These are phyloP conservation scores for Sclerodermus sp. DNA, from an alignment of 2,888 invertebrate species.

Conservation along the genomic window DNA sequence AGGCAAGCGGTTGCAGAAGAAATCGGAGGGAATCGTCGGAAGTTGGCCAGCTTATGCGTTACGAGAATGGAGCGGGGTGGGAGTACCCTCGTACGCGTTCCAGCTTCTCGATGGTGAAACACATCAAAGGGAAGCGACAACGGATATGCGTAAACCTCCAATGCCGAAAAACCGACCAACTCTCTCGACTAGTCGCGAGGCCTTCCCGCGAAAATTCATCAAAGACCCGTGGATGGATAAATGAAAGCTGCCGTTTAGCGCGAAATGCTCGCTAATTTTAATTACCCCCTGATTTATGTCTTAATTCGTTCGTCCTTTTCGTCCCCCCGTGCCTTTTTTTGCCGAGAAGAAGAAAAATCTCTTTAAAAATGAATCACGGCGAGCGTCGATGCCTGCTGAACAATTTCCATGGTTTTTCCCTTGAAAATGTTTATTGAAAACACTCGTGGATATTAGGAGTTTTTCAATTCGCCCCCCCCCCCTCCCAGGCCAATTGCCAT, in stretches of 20 bases:
- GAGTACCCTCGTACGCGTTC: not conserved
- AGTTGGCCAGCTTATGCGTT: too few relatives aligned
- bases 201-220: slow-evolving; percentile 50
- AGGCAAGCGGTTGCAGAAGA: slow-evolving; percentile 14
- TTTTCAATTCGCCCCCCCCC: too few relatives aligned
- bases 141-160: slow-evolving; percentile 54
- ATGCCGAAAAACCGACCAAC: slow-evolving; percentile 34
- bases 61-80: slow-evolving; percentile 10
- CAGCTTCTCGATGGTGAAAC: slow-evolving; percentile 29
- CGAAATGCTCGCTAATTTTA: slow-evolving; percentile 55
- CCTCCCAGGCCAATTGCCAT: too few relatives aligned
- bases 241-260: slow-evolving; percentile 55
- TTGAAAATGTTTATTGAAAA: too few relatives aligned
- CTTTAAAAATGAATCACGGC: too few relatives aligned
- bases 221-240: slow-evolving; percentile 54
- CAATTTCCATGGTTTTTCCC: too few relatives aligned
- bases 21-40: slow-evolving; percentile 6
- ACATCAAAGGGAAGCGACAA: slow-evolving; percentile 56
- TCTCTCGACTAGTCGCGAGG: slow-evolving; percentile 6
- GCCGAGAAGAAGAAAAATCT: too few relatives aligned
- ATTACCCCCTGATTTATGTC: slow-evolving; percentile 52
- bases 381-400: too few relatives aligned
- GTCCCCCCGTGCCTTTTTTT: too few relatives aligned
- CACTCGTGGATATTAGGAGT: too few relatives aligned
- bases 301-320: slow-evolving; percentile 19